Evolutionary conservation across 2,797 vertebrate genomes (phyloP).

Genomic region (Lepilemur septentrionalis): DNA sequence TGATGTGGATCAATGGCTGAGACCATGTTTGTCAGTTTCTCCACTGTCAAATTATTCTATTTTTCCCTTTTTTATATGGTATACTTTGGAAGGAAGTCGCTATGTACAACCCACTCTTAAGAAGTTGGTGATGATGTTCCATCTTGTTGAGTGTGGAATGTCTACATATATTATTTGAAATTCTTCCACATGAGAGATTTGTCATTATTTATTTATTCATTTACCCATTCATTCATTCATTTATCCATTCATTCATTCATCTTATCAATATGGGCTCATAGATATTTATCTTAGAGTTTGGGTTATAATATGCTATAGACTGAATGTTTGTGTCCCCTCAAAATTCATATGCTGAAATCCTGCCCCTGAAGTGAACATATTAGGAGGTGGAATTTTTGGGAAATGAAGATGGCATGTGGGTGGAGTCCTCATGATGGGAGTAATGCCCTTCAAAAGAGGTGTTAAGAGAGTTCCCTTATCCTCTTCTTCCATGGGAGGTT

Average conservation of each 20-base stretch:
- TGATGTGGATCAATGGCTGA: not conserved
- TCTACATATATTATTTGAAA: not conserved
- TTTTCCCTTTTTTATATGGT: not conserved
- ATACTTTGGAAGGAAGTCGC: not conserved
- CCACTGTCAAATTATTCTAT: not conserved
- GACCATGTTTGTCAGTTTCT: not conserved
- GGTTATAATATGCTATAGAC: not conserved
- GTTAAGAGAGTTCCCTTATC: not conserved
- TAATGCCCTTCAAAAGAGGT: not conserved
- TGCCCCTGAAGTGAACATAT: not conserved
- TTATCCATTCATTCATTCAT: not conserved
- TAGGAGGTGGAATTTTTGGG: not conserved
- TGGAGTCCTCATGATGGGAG: not conserved
- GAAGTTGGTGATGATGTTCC: not conserved
- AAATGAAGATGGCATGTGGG: not conserved
- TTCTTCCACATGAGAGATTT: not conserved
- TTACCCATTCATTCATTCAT: not conserved
- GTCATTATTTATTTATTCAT: not conserved
- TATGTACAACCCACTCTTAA: not conserved
- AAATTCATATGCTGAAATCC: not conserved
- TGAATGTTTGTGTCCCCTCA: not conserved
- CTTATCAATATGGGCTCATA: not conserved
- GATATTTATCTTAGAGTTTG: not conserved
- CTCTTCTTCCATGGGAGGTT: not conserved
- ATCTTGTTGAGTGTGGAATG: not conserved